These are phyloP conservation scores for Sebastes matsubarae DNA, from an alignment of 2,797 vertebrate genomes.

Conservation along the genomic window DNA sequence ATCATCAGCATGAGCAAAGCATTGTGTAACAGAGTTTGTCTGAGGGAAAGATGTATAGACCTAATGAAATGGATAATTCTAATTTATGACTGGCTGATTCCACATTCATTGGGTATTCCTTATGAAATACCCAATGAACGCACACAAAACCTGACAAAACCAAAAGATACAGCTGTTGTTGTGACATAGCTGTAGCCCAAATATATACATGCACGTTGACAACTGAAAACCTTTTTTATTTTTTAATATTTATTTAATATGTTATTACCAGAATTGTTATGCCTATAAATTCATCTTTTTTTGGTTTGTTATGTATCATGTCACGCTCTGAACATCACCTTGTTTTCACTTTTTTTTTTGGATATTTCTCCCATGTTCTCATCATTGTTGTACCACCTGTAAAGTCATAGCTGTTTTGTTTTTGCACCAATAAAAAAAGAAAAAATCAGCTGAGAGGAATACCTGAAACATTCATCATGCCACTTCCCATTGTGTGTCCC, in stretches of 20 bases:
- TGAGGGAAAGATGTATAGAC: not conserved
- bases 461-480: not conserved
- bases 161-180: not conserved
- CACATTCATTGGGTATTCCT: not conserved
- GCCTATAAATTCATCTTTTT: no score
- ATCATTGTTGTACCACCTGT: no score
- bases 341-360: no score
- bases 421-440: no score
- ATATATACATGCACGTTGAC: not conserved
- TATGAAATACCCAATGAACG: not conserved
- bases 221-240: not conserved
- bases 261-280: no score
- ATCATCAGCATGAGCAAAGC: conserved; percentile 1
- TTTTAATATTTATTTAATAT: no score
- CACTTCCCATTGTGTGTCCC: not conserved
- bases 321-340: no score
- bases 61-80: not conserved
- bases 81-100: not conserved
- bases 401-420: no score
- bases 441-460: not conserved
- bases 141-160: not conserved
- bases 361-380: no score
- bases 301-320: no score
- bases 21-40: not conserved
- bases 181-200: not conserved